Base-by-base conservation (phyloP, 1,140 invertebrate genomes). In the Pseudobourletiella spinata region DNA sequence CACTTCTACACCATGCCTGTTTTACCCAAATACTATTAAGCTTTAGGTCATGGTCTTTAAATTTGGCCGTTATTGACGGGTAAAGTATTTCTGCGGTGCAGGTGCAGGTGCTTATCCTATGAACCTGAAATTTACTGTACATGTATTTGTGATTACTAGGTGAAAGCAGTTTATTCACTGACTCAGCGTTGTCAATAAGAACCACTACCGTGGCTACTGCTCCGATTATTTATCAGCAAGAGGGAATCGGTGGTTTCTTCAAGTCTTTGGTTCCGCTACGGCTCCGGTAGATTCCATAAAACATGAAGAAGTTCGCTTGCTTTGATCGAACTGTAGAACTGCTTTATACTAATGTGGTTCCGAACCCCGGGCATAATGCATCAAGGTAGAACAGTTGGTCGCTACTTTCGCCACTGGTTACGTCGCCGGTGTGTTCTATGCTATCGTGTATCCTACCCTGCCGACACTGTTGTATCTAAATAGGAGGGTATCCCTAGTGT, bases 241-340 rank as follows among this genome's bases (percentile, higher is more conserved):
- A 93, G 75, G 89, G 89, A 61, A 71, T 88, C 25, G 76, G 77
- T 42, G 84, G 86, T 51, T 94, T 97, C 78, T 97, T 95, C 81
- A 97, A 97, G 78, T 89, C 91, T 59, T 77, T 99, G 57, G 91
- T 95, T 29, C 97, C 97, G 25, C 81, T 99, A 32, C 99, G 96
- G 97, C 85, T 91, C 76, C 77, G 95, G 73, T 97, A 99, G 81
- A 99, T 99, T 75, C 97, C 97, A 2, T 99, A 99, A 82, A 99
- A 97, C 55, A 99, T 99, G 97, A 99, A 99, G 96, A 99, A 99
- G 79, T 99, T 99, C 77, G 95, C 96, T 63, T 99, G 95, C 80
- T 99, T 99, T 79, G 97, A 99, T 78, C 84, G 90, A 73, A 99
- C 97, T 2, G 83, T 99, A 14, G 97, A 99, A 77, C 77, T 94